Percentiles rank a stretch among this genome's conserved stretches.
Conservation (phyloP, 2,888 invertebrate species). For the Caenorhabditis parvicauda region DNA sequence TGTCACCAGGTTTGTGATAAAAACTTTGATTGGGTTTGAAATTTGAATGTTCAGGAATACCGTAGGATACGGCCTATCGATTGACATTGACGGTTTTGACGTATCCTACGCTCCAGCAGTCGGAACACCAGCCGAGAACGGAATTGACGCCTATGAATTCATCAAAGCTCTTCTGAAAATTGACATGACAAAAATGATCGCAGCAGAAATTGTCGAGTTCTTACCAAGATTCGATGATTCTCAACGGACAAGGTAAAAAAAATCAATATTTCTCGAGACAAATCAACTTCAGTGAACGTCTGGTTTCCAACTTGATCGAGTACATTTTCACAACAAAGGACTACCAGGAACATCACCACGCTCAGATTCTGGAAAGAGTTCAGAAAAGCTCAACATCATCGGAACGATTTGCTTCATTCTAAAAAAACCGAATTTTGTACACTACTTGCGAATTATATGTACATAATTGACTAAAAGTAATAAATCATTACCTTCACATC, state of each 20-base stretch:
- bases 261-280: neutral
- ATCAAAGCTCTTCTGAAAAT: slow-evolving; percentile 45
- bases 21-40: neutral
- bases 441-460: no score
- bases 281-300: slow-evolving; percentile 39
- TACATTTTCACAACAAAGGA: slow-evolving; percentile 48
- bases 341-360: slow-evolving; percentile 28
- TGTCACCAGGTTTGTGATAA: slow-evolving; percentile 28
- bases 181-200: slow-evolving; percentile 44
- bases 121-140: slow-evolving; percentile 48
- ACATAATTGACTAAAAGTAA: neutral
- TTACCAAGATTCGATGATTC: slow-evolving; percentile 45
- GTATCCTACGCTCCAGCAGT: slow-evolving; percentile 51
- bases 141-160: slow-evolving; percentile 52
- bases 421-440: no score
- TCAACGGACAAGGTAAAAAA: slow-evolving; percentile 31
- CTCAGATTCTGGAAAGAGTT: slow-evolving; percentile 2
- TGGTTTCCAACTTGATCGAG: slow-evolving; percentile 46
- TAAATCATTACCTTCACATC: neutral
- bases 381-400: no score
- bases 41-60: slow-evolving; percentile 29
- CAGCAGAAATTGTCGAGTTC: slow-evolving; percentile 56
- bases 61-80: slow-evolving; percentile 48
- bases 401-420: no score
- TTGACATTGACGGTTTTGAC: slow-evolving; percentile 57